phyloP scores from a whole-genome alignment of 1,140 invertebrate genomes.

The Brachionus angularis region DNA sequence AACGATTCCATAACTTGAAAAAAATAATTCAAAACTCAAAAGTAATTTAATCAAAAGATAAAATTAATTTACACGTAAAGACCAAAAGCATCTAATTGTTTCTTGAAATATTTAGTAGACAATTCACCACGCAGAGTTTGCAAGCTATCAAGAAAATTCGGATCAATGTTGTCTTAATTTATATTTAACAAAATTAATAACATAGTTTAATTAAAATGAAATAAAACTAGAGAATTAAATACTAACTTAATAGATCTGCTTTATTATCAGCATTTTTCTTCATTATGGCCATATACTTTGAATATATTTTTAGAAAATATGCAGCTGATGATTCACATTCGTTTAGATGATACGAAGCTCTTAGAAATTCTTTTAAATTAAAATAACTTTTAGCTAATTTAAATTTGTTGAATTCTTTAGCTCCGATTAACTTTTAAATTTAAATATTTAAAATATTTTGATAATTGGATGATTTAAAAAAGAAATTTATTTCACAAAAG shows the following conservation, averaged over 20 bases:
- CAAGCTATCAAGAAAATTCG: neutral
- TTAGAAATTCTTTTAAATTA: conserved; percentile 83
- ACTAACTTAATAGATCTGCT: conserved; percentile 33
- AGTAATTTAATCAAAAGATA: neutral
- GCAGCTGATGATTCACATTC: conserved; percentile 65
- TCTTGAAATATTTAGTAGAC: neutral
- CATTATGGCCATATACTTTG: conserved; percentile 66
- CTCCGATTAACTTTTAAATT: neutral
- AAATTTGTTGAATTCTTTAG: conserved; percentile 60
- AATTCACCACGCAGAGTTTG: conserved; percentile 50
- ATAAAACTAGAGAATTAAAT: neutral
- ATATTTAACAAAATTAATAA: no score
- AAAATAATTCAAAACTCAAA: neutral
- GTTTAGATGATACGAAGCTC: conserved; percentile 77
- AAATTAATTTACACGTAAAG: conserved; percentile 17
- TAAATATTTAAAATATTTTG: neutral
- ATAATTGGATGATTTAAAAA: neutral
- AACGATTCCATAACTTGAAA: conserved; percentile 70
- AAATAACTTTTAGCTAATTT: conserved; percentile 81
- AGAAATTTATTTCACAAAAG: neutral
- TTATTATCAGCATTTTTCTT: conserved; percentile 36
- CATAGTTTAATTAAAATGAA: neutral
- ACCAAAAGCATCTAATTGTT: conserved; percentile 32
- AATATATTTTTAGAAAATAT: conserved; percentile 76
- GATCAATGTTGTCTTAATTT: conserved; percentile 1